Conservation (phyloP, 2,888 invertebrate species). For the Drosophila borealis region DNA sequence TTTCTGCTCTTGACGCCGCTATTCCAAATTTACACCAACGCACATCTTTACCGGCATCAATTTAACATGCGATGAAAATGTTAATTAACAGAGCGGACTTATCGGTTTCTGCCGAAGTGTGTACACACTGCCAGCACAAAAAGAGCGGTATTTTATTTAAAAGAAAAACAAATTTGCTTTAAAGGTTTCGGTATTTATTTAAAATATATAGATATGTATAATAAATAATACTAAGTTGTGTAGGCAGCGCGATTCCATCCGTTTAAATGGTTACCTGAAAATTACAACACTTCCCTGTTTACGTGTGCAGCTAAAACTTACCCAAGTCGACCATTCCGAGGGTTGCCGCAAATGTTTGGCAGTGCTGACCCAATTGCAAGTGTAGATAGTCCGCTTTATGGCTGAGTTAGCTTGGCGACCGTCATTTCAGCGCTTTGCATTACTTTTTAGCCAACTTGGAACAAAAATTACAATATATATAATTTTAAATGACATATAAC, state of each 20-base stretch:
- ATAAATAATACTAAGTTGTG: not conserved
- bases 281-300: conserved; percentile 38
- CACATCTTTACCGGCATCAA: not conserved
- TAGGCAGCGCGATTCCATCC: not conserved
- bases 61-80: not conserved
- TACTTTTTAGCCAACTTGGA: conserved; percentile 78
- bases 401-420: conserved; percentile 63
- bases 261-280: conserved; percentile 38
- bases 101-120: conserved; percentile 10
- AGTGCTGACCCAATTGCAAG: conserved; percentile 15
- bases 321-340: conserved; percentile 30
- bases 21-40: not conserved
- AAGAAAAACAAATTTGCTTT: not conserved
- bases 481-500: conserved; percentile 50
- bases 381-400: conserved; percentile 38
- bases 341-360: conserved; percentile 5
- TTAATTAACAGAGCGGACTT: conserved; percentile 3
- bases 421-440: conserved; percentile 68
- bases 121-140: conserved; percentile 28
- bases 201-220: conserved; percentile 10
- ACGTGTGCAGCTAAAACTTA: conserved; percentile 51
- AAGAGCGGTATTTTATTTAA: not conserved
- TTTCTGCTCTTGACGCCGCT: too few relatives aligned
- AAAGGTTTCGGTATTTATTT: not conserved
- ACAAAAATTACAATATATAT: conserved; percentile 76